These are phyloP conservation scores for Drosophila paucipuncta DNA, from an alignment of 2,888 invertebrate genomes.

Conservation along the genomic window DNA sequence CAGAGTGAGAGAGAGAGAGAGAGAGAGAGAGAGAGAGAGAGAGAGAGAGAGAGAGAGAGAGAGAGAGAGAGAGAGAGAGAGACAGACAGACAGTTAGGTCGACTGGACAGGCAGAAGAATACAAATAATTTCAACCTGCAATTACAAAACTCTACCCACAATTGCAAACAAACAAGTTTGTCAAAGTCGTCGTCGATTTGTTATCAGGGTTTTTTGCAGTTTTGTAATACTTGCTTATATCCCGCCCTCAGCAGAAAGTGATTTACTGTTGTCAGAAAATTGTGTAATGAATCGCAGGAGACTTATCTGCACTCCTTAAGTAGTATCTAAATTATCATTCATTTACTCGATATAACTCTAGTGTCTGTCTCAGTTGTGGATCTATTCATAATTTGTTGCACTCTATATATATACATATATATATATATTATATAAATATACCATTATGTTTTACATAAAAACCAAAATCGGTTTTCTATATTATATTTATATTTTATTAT, in stretches of 20 bases:
- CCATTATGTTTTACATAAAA: neutral
- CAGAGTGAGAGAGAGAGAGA: neutral
- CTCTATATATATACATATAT: too few species aligned
- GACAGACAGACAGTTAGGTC: neutral
- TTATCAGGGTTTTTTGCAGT: slow-evolving; percentile 34
- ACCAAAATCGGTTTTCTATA: fast-evolving
- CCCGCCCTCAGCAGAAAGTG: neutral
- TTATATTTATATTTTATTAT: too few species aligned
- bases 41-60: neutral
- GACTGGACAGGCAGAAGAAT: slow-evolving; percentile 10
- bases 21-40: neutral
- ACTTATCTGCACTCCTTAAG: neutral
- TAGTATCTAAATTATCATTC: neutral
- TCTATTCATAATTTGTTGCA: neutral
- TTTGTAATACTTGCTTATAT: slow-evolving; percentile 7
- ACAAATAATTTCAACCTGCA: slow-evolving; percentile 56
- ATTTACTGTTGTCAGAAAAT: neutral
- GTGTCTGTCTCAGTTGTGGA: neutral
- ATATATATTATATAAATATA: neutral
- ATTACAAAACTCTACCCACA: slow-evolving; percentile 51
- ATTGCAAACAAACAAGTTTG: slow-evolving; percentile 38
- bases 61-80: neutral
- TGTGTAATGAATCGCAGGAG: neutral
- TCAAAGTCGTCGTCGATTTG: slow-evolving; percentile 62
- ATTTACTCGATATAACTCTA: neutral